Conservation (phyloP, 2,797 vertebrate species). For the Malacoraja senta region DNA sequence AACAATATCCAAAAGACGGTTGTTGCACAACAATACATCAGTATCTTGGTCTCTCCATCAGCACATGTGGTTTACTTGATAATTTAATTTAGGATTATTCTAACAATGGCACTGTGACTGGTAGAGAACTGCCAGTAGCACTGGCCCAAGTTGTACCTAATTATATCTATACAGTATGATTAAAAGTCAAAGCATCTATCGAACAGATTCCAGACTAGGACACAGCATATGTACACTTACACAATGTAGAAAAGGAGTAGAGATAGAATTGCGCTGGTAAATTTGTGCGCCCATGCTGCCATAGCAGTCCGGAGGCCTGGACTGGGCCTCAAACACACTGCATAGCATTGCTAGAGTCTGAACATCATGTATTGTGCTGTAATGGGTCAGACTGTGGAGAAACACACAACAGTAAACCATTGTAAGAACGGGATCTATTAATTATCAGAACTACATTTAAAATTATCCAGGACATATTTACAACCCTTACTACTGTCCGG, state of each 20-base stretch:
- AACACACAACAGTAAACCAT: slow-evolving; percentile 1
- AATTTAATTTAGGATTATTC: not conserved
- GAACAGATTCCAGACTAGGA: not conserved
- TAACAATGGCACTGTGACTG: not conserved
- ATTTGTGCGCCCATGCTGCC: slow-evolving; percentile 62
- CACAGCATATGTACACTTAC: slow-evolving; percentile 56
- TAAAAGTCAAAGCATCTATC: not conserved
- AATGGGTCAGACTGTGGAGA: slow-evolving; percentile 77
- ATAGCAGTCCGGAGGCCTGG: slow-evolving; percentile 65
- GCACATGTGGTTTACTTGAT: no score
- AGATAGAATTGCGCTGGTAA: slow-evolving; percentile 56
- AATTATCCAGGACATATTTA: not conserved
- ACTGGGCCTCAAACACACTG: slow-evolving; percentile 79
- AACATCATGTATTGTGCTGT: slow-evolving; percentile 86
- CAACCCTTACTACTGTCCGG: no score
- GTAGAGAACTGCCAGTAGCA: not conserved
- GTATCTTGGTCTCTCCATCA: not conserved
- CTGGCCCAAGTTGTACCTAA: no score
- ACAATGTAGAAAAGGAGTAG: slow-evolving; percentile 71
- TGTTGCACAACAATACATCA: not conserved
- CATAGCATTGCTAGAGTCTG: slow-evolving; percentile 95
- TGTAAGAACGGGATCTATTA: no score
- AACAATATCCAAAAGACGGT: not conserved
- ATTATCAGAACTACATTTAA: not conserved
- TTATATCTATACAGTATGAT: not conserved